phyloP scores from a whole-genome alignment of 2,888 invertebrate species.

The Stratiomys singularior region DNA sequence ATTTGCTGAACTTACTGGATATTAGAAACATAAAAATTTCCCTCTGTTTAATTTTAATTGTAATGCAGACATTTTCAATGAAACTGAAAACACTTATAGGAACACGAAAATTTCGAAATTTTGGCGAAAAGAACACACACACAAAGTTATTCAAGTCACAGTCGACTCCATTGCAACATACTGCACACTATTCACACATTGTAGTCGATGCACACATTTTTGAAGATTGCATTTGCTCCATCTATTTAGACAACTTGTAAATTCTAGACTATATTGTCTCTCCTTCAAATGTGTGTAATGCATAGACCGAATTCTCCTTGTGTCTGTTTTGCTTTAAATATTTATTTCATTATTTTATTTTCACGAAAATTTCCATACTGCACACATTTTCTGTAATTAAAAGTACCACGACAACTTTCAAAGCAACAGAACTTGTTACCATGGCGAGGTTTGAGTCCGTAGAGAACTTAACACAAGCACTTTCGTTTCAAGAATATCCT shows the following conservation, averaged over 20 bases:
- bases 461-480: neutral
- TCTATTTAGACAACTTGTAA: neutral
- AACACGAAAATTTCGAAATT: slow-evolving; percentile 30
- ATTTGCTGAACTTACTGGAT: slow-evolving; percentile 96
- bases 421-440: neutral
- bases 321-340: slow-evolving; percentile 8
- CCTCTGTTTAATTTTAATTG: slow-evolving; percentile 30
- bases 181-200: slow-evolving; percentile 14
- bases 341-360: neutral
- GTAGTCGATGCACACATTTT: neutral
- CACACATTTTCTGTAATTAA: slow-evolving; percentile 23
- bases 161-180: slow-evolving; percentile 2
- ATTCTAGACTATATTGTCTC: neutral
- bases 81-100: slow-evolving; percentile 11
- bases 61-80: slow-evolving; percentile 23
- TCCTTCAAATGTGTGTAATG: neutral
- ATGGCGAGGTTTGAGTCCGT: neutral
- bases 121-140: neutral
- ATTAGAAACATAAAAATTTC: slow-evolving; percentile 70
- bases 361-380: neutral
- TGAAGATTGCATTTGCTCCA: slow-evolving; percentile 24
- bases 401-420: slow-evolving; percentile 6
- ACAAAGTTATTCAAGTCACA: neutral
- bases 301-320: neutral
- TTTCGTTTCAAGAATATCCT: neutral